A percentile compares a stretch with the other conserved stretches of the same genome.
These are phyloP conservation scores for Tichodroma muraria DNA, from an alignment of 2,113 vertebrate genomes.

Conservation along the genomic window DNA sequence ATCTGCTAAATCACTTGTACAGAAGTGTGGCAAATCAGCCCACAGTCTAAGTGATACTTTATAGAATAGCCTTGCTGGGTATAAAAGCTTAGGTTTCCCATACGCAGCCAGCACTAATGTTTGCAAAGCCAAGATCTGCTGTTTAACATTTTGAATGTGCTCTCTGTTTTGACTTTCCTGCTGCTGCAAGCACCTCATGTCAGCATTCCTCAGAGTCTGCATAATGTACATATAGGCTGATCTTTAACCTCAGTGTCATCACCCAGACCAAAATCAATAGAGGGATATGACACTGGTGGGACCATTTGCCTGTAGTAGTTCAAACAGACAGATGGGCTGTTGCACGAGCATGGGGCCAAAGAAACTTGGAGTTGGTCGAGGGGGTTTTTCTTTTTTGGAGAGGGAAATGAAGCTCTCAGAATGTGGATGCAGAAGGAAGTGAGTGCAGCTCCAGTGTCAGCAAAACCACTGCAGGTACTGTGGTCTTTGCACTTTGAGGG, in stretches of 20 bases:
- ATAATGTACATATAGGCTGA: constrained; percentile 30
- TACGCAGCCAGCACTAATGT: constrained; percentile 28
- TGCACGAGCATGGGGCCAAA: not conserved
- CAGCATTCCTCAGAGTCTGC: constrained; percentile 38
- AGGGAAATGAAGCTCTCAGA: not conserved
- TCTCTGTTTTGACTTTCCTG: not conserved
- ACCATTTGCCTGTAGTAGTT: not conserved
- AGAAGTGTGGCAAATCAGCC: not conserved
- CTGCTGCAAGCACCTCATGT: constrained; percentile 30
- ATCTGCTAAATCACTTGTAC: constrained; percentile 29
- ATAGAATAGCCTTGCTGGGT: constrained; percentile 22
- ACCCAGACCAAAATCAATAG: constrained; percentile 45
- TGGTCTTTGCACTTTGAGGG: not conserved
- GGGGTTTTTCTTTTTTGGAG: not conserved
- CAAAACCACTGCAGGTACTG: not conserved
- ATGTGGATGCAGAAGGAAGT: not conserved
- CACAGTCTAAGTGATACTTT: constrained; percentile 7
- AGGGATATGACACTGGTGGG: constrained; percentile 3
- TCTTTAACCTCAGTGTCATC: constrained; percentile 54
- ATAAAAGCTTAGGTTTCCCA: constrained; percentile 8
- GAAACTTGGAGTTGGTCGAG: not conserved
- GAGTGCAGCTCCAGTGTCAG: not conserved
- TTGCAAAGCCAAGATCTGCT: constrained; percentile 19
- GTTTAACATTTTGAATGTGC: not conserved
- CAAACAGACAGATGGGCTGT: constrained; percentile 49